Conservation (phyloP, 2,888 invertebrate genomes). For the Chaitophorus viminalis region DNA sequence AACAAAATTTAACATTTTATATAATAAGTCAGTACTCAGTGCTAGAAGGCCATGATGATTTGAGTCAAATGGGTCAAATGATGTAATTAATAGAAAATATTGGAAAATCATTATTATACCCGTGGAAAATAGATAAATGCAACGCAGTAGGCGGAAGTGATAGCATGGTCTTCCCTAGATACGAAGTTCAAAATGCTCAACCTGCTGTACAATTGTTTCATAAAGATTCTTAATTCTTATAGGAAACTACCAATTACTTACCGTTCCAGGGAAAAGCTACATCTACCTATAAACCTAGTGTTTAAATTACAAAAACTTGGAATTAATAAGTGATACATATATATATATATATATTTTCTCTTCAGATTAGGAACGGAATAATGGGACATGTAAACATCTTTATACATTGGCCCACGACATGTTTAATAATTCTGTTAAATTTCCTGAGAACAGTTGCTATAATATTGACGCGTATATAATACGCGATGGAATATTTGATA, state of each 20-base stretch:
- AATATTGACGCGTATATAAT: conserved; percentile 69
- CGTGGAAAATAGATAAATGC: conserved; percentile 78
- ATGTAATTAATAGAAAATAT: conserved; percentile 75
- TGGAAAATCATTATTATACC: conserved; percentile 70
- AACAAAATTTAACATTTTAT: no score
- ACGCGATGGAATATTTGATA: conserved; percentile 75
- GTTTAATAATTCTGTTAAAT: conserved; percentile 59
- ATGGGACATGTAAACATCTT: conserved; percentile 55
- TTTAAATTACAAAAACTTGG: neutral
- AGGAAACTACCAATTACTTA: conserved; percentile 75
- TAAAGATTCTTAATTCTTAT: conserved; percentile 80
- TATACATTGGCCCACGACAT: conserved; percentile 41
- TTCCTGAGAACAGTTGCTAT: conserved; percentile 72
- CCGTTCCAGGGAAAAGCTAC: conserved; percentile 72
- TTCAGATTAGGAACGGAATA: conserved; percentile 56
- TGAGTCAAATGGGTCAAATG: conserved; percentile 74
- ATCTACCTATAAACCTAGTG: no score
- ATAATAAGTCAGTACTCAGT: no score
- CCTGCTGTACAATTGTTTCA: conserved; percentile 74
- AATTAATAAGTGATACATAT: neutral
- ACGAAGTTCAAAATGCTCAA: conserved; percentile 67
- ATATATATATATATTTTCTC: neutral
- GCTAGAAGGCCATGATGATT: conserved; percentile 75
- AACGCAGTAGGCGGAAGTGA: conserved; percentile 79
- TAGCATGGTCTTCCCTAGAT: conserved; percentile 76